Conservation (phyloP, 2,113 vertebrate species). For the Myotis davidii region DNA sequence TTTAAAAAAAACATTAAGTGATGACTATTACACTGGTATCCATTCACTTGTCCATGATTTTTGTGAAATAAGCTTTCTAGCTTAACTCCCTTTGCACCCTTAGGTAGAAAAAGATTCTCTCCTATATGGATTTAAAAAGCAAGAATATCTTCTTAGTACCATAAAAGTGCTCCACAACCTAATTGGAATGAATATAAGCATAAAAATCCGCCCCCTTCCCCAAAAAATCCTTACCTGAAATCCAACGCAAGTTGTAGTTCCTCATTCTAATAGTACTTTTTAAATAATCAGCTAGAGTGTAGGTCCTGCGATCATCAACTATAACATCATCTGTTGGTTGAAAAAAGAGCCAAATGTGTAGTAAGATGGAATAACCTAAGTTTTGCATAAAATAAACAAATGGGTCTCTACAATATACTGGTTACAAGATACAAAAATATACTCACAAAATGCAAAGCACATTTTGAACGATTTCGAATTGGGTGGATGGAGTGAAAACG, state of each 20-base stretch:
- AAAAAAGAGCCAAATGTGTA: conserved; percentile 58
- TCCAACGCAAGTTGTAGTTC: conserved; percentile 80
- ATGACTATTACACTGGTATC: background rate
- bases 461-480: conserved; percentile 40
- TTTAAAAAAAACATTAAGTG: conserved; percentile 42
- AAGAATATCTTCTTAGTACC: background rate
- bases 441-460: background rate
- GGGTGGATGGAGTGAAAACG: background rate
- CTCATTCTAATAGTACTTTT: conserved; percentile 77
- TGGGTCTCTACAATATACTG: background rate
- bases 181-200: background rate
- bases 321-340: conserved; percentile 65
- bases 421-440: background rate
- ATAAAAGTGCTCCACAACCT: background rate
- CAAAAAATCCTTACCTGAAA: conserved; percentile 84
- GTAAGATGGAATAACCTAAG: background rate
- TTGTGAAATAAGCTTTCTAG: background rate
- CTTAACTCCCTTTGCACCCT: background rate
- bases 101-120: background rate
- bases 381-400: conserved; percentile 28
- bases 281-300: conserved; percentile 86
- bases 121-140: background rate
- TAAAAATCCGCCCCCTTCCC: background rate
- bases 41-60: background rate
- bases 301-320: conserved; percentile 79